Evolutionary conservation across 2,113 vertebrate species (phyloP).

Genomic region (Pygoscelis adeliae): DNA sequence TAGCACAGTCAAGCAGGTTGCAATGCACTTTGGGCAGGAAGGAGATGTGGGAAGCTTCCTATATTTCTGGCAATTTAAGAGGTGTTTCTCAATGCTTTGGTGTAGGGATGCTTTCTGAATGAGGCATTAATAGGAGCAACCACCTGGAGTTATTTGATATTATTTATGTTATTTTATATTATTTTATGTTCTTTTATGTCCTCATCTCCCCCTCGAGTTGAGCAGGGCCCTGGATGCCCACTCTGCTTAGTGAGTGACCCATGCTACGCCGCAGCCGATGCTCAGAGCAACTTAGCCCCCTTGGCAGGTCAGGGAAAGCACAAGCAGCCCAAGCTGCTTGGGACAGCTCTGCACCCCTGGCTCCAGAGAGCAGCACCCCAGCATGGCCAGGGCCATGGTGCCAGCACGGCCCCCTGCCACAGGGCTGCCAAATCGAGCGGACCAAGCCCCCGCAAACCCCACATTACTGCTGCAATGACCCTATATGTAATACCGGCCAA

Average conservation of each 20-base stretch:
- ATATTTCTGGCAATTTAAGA: background rate
- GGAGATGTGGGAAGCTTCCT: background rate
- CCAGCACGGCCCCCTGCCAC: background rate
- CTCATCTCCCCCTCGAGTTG: background rate
- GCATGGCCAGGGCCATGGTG: rapidly evolving
- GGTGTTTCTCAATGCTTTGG: background rate
- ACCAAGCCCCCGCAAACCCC: background rate
- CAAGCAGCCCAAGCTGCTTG: background rate
- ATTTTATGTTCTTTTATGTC: background rate
- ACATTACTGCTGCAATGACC: background rate
- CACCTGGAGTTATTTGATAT: background rate
- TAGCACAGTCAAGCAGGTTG: background rate
- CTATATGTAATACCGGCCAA: background rate
- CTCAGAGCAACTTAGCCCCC: background rate
- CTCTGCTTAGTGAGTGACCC: rapidly evolving
- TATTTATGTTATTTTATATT: background rate
- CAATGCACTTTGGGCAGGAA: background rate
- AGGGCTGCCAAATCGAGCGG: background rate
- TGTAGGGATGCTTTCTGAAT: background rate
- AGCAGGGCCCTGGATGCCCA: background rate
- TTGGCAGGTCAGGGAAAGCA: background rate
- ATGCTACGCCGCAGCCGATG: background rate
- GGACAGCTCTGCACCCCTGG: background rate
- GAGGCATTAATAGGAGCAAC: background rate
- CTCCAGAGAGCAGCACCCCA: background rate